These are phyloP conservation scores for Saguinus imperator DNA, from an alignment of 2,113 vertebrate genomes.

Conservation along the genomic window DNA sequence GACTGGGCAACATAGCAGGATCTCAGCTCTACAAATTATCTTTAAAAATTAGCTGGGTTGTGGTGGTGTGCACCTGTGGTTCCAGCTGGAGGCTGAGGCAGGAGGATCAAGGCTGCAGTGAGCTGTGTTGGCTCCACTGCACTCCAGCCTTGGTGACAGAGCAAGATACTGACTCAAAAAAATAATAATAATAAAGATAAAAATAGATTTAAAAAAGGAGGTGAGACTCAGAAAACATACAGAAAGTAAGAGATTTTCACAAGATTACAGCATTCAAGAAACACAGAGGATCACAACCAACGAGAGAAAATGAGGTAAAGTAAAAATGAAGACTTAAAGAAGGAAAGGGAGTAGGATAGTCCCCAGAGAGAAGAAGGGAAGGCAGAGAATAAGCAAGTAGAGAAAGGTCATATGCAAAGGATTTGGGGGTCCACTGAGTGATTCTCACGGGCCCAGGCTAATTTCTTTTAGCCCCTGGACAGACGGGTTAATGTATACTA, in stretches of 20 bases:
- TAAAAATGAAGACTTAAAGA: not conserved
- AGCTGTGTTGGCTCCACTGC: too few relatives aligned
- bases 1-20: too few relatives aligned
- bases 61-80: too few relatives aligned
- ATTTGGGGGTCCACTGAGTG: not conserved
- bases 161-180: too few relatives aligned
- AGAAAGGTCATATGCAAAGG: not conserved
- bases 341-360: rapidly evolving
- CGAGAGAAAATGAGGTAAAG: not conserved
- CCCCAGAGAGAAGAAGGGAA: rapidly evolving
- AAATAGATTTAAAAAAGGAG: too few relatives aligned
- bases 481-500: not conserved
- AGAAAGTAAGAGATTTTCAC: not conserved
- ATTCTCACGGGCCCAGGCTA: not conserved
- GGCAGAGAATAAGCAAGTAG: not conserved
- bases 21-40: too few relatives aligned
- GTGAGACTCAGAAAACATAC: not conserved
- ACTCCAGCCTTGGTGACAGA: too few relatives aligned
- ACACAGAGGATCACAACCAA: not conserved
- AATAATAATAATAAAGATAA: too few relatives aligned
- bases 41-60: too few relatives aligned
- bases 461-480: not conserved
- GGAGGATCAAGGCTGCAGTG: too few relatives aligned
- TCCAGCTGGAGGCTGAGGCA: too few relatives aligned
- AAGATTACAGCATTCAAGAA: not conserved